Base-by-base conservation (phyloP, 2,888 invertebrate genomes). In the Eupithecia subfuscata region DNA sequence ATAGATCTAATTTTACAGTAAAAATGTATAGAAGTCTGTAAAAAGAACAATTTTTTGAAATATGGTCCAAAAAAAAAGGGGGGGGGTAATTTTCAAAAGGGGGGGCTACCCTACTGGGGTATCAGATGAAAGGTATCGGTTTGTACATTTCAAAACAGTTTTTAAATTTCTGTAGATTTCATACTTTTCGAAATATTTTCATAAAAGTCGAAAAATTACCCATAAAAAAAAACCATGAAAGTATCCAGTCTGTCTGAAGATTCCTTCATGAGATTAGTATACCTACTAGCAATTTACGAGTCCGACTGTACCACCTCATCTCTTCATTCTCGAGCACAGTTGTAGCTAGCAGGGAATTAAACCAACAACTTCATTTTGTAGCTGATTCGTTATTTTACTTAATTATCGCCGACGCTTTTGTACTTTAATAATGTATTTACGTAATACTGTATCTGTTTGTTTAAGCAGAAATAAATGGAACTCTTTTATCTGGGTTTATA, bases 301-400 rank as follows among this genome's bases (percentile, higher is more conserved):
- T 22, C 69, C 45, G 69, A 76, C 71, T 74, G 76, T 71, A 74
- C 76, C 25, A 64, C 63, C 74, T 71, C 71, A 64, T 74, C 71
- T 71, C 73, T 73, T 74, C 71, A 76, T 76, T 76, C 56, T 48
- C 71, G 69, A 74, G 73, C 69, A 64, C 69, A 71, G 63, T 71
- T 74, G 74, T 71, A 74, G 76, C 60, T 65, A 52, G 60, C 71
- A 70, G 52, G n/a, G 45, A 71, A 76, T 76, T 43, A 74, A 76
- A 74, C 69, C 69, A 64, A 69, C 74, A 65, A 65, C 73, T 74
- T 74, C 30, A 65, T 71, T 74, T 40, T n/a, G 67, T 67, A 37
- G 37, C 73, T 70, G 45, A 73, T 69, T 48, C 73, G 8, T 70
- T 73, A 73, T 73, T 75, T 72, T 60, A 69, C 72, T 72, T 75